Base-by-base conservation (phyloP, 2,888 invertebrate species). In the Mythimna ferrago region DNA sequence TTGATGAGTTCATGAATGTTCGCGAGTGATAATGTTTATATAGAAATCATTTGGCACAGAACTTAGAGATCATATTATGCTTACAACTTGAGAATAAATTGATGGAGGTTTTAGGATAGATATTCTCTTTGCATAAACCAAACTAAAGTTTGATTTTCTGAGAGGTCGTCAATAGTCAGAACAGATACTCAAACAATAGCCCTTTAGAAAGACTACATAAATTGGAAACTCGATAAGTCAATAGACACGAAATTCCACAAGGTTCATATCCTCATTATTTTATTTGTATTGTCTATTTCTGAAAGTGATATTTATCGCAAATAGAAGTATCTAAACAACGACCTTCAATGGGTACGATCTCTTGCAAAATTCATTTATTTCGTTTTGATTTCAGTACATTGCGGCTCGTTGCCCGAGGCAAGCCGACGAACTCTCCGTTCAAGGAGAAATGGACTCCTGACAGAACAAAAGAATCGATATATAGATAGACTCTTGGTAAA, bases 351-450 rank as follows among this genome's bases (percentile, higher is more conserved):
- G 58, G 51, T 57, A 74, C 10, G 14, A 67, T 63, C 41, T 73
- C 70, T 82, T 69, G 57, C 65, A 38, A 76, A 76, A 78, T 72
- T 79, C 58, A 73, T 87, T 84, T 81, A 77, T 80, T 86, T 84
- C 72, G 76, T 73, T 85, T 83, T 76, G 80, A 82, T 88, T 87
- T 82, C 79, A 80, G 86, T 89, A 80, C 88, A 89, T 83, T 85
- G 88, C 87, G 65, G 73, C 76, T 70, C 77, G 60, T 69, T 69
- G 76, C 81, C 76, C 54, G 70, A 56, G 66, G 79, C 81, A 56
- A 62, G 32, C 58, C 67, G 48, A 66, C 66, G 67, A 75, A 71
- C 71, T 75, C 68, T 74, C 68, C 62, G 76, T 80, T 80, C 71
- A 66, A 71, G 68, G 65, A 77, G 82, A 73, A 87, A 89, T 88